phyloP scores from a whole-genome alignment of 2,888 invertebrate genomes.

The Hypselothyrea guttata region DNA sequence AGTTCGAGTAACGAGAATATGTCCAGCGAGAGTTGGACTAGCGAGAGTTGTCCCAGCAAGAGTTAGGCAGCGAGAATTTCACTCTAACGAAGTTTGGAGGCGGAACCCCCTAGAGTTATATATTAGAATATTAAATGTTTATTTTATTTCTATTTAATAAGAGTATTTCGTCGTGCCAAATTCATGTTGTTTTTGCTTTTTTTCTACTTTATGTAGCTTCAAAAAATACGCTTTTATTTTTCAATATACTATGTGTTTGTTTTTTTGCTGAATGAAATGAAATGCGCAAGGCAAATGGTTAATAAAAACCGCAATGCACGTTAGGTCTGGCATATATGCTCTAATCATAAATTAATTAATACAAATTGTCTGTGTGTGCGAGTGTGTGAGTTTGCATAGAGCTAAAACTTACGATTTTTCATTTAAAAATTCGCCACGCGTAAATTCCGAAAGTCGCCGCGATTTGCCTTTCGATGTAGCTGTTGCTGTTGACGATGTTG shows the following conservation, averaged over 20 bases:
- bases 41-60: too few species aligned
- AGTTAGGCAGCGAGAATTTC: too few species aligned
- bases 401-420: conserved; percentile 82
- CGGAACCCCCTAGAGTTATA: too few species aligned
- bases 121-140: too few species aligned
- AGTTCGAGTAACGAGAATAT: too few species aligned
- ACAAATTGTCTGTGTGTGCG: conserved; percentile 19
- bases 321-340: conserved; percentile 11
- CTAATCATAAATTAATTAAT: conserved; percentile 50
- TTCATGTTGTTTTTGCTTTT: too few species aligned
- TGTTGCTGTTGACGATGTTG: conserved; percentile 22
- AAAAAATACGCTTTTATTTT: neutral
- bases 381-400: conserved; percentile 15
- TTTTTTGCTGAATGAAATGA: conserved; percentile 23
- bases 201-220: neutral
- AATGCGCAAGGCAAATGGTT: neutral
- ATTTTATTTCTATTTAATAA: too few species aligned
- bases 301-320: conserved; percentile 12
- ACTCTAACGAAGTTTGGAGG: too few species aligned
- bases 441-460: conserved; percentile 83
- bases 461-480: conserved; percentile 79
- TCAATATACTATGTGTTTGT: neutral
- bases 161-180: too few species aligned
- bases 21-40: too few species aligned
- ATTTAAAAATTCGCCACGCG: conserved; percentile 83